Conservation (phyloP, 2,797 vertebrate genomes). For the Philypnodon macrostomus region DNA sequence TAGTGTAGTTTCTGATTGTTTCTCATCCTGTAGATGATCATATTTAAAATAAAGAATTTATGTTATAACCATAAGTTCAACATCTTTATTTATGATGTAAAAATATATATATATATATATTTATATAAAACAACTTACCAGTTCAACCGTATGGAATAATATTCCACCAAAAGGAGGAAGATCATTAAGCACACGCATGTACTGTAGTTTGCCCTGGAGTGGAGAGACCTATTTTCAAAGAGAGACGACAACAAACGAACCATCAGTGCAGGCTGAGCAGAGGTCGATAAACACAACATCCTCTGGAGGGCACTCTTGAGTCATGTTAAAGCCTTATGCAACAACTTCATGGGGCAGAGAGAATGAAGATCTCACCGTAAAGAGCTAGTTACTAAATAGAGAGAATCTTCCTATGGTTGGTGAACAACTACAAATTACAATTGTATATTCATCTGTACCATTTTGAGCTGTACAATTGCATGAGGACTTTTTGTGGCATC, state of each 20-base stretch:
- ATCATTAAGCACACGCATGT: constrained; percentile 95
- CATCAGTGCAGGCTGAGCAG: constrained; percentile 18
- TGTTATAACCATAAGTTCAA: too few relatives aligned
- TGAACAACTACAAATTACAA: too few relatives aligned
- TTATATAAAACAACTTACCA: constrained; percentile 79
- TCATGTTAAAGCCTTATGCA: constrained; percentile 49
- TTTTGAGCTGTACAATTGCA: not conserved
- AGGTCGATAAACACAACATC: constrained; percentile 12
- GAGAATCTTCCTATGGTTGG: not conserved
- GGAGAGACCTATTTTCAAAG: constrained; percentile 83
- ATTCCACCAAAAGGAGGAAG: constrained; percentile 95
- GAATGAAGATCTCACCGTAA: constrained; percentile 22
- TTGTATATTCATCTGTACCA: not conserved
- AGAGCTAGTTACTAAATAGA: constrained; percentile 28
- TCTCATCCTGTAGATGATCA: constrained; percentile 83
- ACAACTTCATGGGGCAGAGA: constrained; percentile 44
- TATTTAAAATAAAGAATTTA: not conserved
- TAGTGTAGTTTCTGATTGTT: constrained; percentile 91
- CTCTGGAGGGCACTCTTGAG: constrained; percentile 71
- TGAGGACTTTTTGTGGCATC: not conserved
- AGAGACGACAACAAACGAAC: constrained; percentile 34
- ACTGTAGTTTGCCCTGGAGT: constrained; percentile 95
- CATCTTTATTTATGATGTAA: too few relatives aligned
- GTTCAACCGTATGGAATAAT: constrained; percentile 94
- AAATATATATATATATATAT: constrained; percentile 11